phyloP scores from a whole-genome alignment of 1,140 invertebrate species.

The Melitaea cinxia region DNA sequence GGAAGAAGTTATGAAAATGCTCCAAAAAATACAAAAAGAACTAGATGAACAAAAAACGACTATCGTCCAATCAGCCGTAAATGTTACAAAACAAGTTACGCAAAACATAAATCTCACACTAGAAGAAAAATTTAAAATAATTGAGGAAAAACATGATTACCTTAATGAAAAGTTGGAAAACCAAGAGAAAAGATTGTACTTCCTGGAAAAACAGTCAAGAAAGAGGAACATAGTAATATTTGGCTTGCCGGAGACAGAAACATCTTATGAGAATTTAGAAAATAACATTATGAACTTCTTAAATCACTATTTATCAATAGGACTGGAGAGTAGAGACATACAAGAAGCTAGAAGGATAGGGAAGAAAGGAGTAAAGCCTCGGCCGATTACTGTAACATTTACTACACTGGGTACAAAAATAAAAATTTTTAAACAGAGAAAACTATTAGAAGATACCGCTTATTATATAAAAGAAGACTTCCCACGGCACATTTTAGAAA shows the following conservation, averaged over 20 bases:
- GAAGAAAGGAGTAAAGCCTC: slow-evolving; percentile 13
- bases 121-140: slow-evolving; percentile 25
- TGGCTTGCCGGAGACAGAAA: slow-evolving; percentile 11
- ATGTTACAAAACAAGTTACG: slow-evolving; percentile 25
- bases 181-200: slow-evolving; percentile 31
- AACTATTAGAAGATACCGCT: background rate
- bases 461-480: background rate
- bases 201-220: slow-evolving; percentile 29
- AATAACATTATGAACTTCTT: slow-evolving; percentile 19
- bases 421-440: slow-evolving; percentile 7
- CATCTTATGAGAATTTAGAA: slow-evolving; percentile 10
- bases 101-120: slow-evolving; percentile 22
- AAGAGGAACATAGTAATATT: slow-evolving; percentile 29
- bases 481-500: slow-evolving; percentile 11
- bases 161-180: slow-evolving; percentile 17
- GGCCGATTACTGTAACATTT: slow-evolving; percentile 15
- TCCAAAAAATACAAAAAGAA: slow-evolving; percentile 27
- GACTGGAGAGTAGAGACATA: slow-evolving; percentile 5
- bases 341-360: slow-evolving; percentile 8
- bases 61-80: slow-evolving; percentile 25
- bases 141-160: slow-evolving; percentile 21
- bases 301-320: slow-evolving; percentile 16
- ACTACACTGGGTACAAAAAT: slow-evolving; percentile 16
- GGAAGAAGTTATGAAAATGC: slow-evolving; percentile 29
- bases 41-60: slow-evolving; percentile 28